These are phyloP conservation scores for Ursus arctos DNA, from an alignment of 2,113 vertebrate genomes.

Conservation along the genomic window DNA sequence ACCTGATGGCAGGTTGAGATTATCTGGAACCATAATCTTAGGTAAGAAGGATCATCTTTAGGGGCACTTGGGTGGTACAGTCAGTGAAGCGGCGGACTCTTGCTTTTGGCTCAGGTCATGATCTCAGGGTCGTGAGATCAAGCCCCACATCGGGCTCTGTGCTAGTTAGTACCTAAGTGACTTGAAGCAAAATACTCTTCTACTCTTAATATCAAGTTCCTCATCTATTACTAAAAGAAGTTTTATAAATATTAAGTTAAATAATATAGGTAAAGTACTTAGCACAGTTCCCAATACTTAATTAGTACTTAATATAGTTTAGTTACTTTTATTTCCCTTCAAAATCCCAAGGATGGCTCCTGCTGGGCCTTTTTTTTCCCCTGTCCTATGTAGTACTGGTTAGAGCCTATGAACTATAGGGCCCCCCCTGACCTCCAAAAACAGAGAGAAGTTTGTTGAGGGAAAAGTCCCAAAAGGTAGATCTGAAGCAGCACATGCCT, in stretches of 20 bases:
- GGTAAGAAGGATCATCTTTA: not conserved
- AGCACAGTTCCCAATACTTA: not conserved
- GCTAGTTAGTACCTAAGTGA: not conserved
- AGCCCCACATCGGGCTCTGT: not conserved
- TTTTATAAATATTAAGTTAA: constrained; percentile 53
- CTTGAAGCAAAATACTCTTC: constrained; percentile 49
- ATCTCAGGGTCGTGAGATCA: not conserved
- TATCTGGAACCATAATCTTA: not conserved
- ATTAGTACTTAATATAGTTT: constrained; percentile 31
- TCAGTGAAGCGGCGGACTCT: not conserved
- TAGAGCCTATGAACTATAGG: not conserved
- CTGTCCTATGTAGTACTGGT: not conserved
- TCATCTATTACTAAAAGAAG: constrained; percentile 8
- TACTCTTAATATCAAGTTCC: constrained; percentile 26
- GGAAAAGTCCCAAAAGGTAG: not conserved
- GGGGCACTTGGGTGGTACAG: not conserved
- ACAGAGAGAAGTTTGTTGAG: not conserved
- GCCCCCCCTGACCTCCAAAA: not conserved
- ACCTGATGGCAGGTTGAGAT: not conserved
- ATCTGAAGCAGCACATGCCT: not conserved
- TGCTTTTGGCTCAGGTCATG: not conserved
- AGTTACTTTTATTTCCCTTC: constrained; percentile 1
- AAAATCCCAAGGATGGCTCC: not conserved
- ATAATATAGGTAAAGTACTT: not conserved
- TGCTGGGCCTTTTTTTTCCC: not conserved